Percentiles rank a stretch among this genome's conserved stretches.
Conservation (phyloP, 2,113 vertebrate genomes). For the Capreolus pygargus region DNA sequence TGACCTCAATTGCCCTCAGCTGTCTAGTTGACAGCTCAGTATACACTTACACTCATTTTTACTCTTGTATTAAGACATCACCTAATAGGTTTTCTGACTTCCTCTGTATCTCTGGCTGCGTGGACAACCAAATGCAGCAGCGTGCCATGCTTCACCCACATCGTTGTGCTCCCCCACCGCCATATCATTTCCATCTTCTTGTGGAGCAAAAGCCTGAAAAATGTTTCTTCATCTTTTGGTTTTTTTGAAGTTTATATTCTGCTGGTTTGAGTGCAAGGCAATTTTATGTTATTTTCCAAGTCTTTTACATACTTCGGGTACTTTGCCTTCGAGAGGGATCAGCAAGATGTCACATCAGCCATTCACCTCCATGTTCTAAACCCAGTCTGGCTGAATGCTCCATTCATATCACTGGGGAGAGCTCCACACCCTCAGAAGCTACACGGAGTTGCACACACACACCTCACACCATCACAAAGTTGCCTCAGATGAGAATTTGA, state of each 20-base stretch:
- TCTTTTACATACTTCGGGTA: background rate
- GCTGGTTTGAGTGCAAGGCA: background rate
- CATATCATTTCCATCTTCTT: background rate
- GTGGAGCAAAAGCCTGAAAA: background rate
- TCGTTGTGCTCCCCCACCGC: rapidly evolving
- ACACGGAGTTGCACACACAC: too few species aligned
- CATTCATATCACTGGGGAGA: background rate
- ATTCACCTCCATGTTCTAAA: background rate
- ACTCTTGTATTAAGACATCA: background rate
- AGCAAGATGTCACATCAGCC: background rate
- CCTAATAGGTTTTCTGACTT: background rate
- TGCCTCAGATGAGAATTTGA: background rate
- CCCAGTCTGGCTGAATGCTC: background rate
- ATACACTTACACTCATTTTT: too few species aligned
- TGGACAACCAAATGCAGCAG: background rate
- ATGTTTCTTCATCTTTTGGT: background rate
- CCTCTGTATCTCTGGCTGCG: background rate
- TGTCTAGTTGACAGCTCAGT: background rate
- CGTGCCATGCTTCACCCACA: background rate
- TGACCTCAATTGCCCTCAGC: background rate
- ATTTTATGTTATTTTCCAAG: background rate
- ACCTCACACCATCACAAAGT: background rate
- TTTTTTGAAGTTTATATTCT: background rate
- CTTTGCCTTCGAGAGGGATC: background rate
- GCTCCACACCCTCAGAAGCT: background rate